Percentiles rank a stretch among this genome's conserved stretches.
Conservation (phyloP, 2,797 vertebrate species). For the Sorex maritimensis region DNA sequence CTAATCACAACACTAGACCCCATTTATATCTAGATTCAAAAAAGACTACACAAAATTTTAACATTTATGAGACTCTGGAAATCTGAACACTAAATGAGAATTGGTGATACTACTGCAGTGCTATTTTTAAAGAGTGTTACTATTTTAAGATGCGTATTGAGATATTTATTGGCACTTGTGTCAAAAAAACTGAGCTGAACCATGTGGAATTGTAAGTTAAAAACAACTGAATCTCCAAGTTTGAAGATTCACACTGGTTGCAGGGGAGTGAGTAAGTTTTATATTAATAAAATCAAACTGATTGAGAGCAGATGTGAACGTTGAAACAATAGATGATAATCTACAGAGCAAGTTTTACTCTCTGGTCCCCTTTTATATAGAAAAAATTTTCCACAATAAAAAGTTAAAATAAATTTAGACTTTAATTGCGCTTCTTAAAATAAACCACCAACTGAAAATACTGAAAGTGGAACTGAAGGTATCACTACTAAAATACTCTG, state of each 20-base stretch:
- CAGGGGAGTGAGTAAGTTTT: not conserved
- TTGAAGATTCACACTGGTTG: not conserved
- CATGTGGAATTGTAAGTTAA: conserved; percentile 7
- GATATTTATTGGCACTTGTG: not conserved
- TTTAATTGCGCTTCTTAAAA: conserved; percentile 51
- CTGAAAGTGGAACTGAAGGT: conserved; percentile 38
- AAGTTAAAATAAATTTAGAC: conserved; percentile 15
- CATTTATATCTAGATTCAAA: not conserved
- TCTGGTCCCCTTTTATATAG: conserved; percentile 16
- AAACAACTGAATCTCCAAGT: not conserved
- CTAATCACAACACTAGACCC: not conserved
- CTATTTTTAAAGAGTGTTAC: conserved; percentile 3
- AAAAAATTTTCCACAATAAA: conserved; percentile 30
- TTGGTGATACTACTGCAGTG: not conserved
- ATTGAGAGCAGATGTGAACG: not conserved
- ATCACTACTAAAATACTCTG: not conserved
- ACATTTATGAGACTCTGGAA: not conserved
- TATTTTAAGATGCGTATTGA: not conserved
- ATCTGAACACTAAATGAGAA: not conserved
- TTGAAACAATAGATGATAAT: not conserved
- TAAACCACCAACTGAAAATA: conserved; percentile 63
- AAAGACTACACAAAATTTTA: not conserved
- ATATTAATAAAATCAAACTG: not conserved
- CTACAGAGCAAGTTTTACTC: not conserved
- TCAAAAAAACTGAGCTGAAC: conserved; percentile 41